Base-by-base conservation (phyloP, 2,113 vertebrate genomes). In the Mesoclemmys tuberculata region DNA sequence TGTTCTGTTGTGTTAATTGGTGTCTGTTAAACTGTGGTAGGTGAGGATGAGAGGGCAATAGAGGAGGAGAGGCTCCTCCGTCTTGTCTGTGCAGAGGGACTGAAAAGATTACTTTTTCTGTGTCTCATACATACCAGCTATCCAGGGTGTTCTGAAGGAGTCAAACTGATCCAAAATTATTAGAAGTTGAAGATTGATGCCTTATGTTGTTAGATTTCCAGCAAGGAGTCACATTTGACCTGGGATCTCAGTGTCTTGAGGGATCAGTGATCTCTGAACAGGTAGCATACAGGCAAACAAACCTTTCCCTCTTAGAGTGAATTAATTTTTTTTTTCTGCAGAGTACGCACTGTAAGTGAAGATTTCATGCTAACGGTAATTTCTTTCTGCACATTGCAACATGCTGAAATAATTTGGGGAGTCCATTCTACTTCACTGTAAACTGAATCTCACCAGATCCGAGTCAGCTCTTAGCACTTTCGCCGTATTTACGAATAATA, bases 1-100 rank as follows among this genome's bases (percentile, higher is more conserved):
- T 84, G 52, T 88, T 29, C 80, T 82, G 0, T 0, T 58, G 12
- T 8, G 51, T 27, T 68, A 5, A 75, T 26, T 49, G 55, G 29
- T 26, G 8, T 75, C 51, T 31, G 5, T 79, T 85, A 0, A 0
- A 0, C 1, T 52, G 2, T 0, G 0, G 68, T 2, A 21, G 6
- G 68, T 6, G 80, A 49, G 46, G 55, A 80, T 0, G 35, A 75
- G 19, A 29, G 44, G 56, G 68, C 80, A 84, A 64, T 12, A 49
- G 48, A 46, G 80, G 68, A 84, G 61, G 1, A n/a, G n/a, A n/a
- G n/a, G n/a, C n/a, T n/a, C n/a, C n/a, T n/a, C n/a, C n/a, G 56
- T 38, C 80, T 6, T 0, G 8, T 9, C 10, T 3, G 2, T 18
- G 64, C 10, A 26, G 54, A 51, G 46, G 46, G 1, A 80, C 26